phyloP scores from a whole-genome alignment of 2,888 invertebrate species.

The Taphrorychus bicolor region DNA sequence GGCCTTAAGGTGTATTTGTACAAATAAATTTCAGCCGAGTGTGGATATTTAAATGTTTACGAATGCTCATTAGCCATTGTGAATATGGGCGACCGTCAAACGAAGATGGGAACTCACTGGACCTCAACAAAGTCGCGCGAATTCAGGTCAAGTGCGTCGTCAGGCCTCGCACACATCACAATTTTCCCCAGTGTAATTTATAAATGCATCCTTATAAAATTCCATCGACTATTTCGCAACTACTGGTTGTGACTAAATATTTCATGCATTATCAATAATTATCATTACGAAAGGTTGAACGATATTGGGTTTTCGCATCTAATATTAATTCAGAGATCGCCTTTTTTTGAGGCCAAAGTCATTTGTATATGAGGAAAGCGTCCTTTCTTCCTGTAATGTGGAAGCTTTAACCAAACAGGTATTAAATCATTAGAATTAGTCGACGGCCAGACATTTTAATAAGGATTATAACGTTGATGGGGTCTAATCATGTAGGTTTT shows the following conservation, averaged over 20 bases:
- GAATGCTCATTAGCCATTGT: slow-evolving; percentile 31
- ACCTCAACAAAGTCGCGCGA: slow-evolving; percentile 21
- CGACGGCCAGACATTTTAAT: too few species aligned
- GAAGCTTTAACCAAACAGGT: not conserved
- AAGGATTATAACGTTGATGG: too few species aligned
- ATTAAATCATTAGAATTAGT: too few species aligned
- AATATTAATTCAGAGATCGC: not conserved
- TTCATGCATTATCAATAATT: slow-evolving; percentile 1
- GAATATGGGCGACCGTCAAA: slow-evolving; percentile 25
- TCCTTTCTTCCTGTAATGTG: not conserved
- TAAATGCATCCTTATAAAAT: slow-evolving; percentile 7
- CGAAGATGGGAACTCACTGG: slow-evolving; percentile 26
- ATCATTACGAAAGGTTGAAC: slow-evolving; percentile 3
- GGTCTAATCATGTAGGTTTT: too few species aligned
- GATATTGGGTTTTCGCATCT: not conserved
- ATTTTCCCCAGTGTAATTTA: slow-evolving; percentile 5
- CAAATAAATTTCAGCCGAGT: not conserved
- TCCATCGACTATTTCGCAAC: slow-evolving; percentile 1
- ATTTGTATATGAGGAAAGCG: not conserved
- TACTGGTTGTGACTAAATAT: not conserved
- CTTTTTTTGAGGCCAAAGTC: too few species aligned
- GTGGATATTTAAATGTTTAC: slow-evolving; percentile 28
- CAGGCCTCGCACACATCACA: slow-evolving; percentile 14
- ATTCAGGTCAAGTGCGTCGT: slow-evolving; percentile 35
- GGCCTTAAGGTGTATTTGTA: not conserved